Evolutionary conservation across 2,113 vertebrate genomes (phyloP), one percentile per base, ranked within the genome.

Genomic region (Asarcornis scutulata): DNA sequence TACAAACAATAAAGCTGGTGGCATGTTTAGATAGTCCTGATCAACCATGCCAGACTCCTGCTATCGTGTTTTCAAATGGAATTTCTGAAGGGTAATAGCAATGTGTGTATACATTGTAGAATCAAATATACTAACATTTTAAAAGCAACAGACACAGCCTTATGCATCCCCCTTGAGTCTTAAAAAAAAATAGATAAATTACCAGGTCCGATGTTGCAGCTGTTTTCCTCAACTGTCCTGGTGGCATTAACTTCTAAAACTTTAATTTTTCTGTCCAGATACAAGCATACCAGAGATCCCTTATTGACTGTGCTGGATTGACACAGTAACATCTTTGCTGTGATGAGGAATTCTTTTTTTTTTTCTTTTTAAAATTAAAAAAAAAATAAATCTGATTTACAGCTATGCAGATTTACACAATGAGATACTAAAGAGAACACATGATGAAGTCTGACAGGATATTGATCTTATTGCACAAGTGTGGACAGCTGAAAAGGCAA

Each of bases 401-500:
- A 94, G 10, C 83, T 64, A 14, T 52, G 90, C 58, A 91, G 86
- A 83, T 93, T 97, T 91, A 95, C 50, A 82, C 60, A 89, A 29
- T 13, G 40, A 73, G 79, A 96, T 96, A 97, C 96, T 91, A 86
- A 97, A 97, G 89, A 97, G 89, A 73, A 44, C 78, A 83, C 81
- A 79, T 83, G 89, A 96, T 97, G 94, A 95, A 96, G 96, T 79
- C 83, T 92, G 97, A 97, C 91, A 97, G 94, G 94, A 97, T 11
- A 38, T 34, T 94, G 95, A 97, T 95, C 83, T 96, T 87, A 73
- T 50, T 96, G 95, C 92, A 86, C 95, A 95, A 96, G 94, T 88
- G 93, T 81, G 93, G 93, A 97, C 94, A 97, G 97, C 96, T 97
- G 95, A 97, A 97, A 97, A 95, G 90, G 86, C 93, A 96, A 95